These are phyloP conservation scores for Malurus cyaneus DNA, from an alignment of 2,113 vertebrate genomes.

Conservation along the genomic window DNA sequence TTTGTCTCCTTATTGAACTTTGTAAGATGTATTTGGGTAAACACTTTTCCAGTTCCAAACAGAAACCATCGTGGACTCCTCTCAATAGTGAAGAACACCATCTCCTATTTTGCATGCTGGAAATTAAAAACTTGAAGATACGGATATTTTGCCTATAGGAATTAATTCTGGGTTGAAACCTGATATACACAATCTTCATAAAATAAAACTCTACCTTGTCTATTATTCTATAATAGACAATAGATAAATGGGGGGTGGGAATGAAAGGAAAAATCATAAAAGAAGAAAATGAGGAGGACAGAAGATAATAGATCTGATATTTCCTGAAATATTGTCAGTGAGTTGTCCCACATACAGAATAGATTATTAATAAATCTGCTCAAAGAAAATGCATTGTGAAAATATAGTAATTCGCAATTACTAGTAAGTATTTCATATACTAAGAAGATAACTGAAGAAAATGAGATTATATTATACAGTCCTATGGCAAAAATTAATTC, in stretches of 20 bases:
- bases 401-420: neutral
- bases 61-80: neutral
- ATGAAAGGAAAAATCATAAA: neutral
- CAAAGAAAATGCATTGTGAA: neutral
- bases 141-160: neutral
- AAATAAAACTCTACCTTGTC: neutral
- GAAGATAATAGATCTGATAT: neutral
- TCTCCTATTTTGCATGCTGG: neutral
- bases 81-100: neutral
- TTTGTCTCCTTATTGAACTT: neutral
- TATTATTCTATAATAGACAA: neutral
- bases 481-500: neutral
- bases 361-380: conserved; percentile 4
- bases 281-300: neutral
- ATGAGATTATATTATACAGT: neutral
- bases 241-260: neutral
- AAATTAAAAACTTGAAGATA: neutral
- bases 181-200: neutral
- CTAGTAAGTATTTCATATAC: neutral
- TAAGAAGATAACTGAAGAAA: neutral
- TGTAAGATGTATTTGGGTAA: neutral
- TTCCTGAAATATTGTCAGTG: neutral
- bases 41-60: neutral
- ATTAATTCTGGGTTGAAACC: neutral
- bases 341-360: neutral